Percentiles rank a stretch among this genome's conserved stretches.
phyloP scores from a whole-genome alignment of 1,140 invertebrate species.

The Marisa cornuarietis region DNA sequence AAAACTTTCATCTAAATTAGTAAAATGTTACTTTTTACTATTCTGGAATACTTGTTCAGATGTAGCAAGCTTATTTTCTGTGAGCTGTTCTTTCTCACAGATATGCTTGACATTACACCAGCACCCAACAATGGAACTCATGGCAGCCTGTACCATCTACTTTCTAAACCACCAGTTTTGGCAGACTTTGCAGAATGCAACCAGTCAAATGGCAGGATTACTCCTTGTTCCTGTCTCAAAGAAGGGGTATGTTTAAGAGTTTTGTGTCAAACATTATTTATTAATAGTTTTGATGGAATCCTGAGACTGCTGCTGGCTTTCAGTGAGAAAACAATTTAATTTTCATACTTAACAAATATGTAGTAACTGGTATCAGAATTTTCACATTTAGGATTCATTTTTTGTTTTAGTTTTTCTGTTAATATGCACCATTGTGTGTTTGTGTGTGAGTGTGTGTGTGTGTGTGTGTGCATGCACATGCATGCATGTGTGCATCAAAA shows the following conservation, averaged over 20 bases:
- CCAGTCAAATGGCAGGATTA: background rate
- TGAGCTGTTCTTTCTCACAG: slow-evolving; percentile 31
- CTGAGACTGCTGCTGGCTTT: no score
- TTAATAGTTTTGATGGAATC: no score
- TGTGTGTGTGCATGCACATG: background rate
- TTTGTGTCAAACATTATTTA: no score
- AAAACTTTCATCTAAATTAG: no score
- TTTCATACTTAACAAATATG: no score
- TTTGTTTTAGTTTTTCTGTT: no score
- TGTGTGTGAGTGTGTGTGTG: background rate
- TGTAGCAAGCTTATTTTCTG: no score
- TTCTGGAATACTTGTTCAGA: no score
- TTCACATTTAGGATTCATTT: no score
- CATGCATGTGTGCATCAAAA: background rate
- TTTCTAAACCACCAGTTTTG: slow-evolving; percentile 25
- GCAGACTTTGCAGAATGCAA: background rate
- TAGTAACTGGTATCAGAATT: no score
- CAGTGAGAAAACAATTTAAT: no score
- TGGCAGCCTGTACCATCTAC: slow-evolving; percentile 44
- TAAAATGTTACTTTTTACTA: no score
- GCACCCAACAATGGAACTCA: slow-evolving; percentile 68
- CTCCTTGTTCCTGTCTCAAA: background rate
- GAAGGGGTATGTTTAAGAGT: background rate
- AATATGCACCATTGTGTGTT: background rate
- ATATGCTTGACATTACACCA: slow-evolving; percentile 69